A percentile compares a stretch with the other conserved stretches of the same genome.
These are phyloP conservation scores for Noctuana brunneofusca DNA, from an alignment of 2,888 invertebrate species.

Conservation along the genomic window DNA sequence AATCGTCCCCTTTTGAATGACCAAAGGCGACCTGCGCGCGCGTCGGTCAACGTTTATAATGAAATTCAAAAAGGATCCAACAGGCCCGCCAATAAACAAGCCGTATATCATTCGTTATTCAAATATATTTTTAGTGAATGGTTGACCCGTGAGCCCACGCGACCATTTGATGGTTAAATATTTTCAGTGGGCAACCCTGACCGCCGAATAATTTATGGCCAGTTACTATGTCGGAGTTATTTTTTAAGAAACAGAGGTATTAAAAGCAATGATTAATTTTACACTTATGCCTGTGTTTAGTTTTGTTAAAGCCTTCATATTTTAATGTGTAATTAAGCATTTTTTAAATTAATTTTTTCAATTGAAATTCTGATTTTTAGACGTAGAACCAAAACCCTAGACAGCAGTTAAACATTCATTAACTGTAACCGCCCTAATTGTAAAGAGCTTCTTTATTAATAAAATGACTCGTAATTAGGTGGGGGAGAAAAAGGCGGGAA, in stretches of 20 bases:
- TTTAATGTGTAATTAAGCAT: no score
- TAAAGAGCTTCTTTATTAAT: constrained; percentile 77
- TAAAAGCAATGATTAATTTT: no score
- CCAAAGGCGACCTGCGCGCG: constrained; percentile 72
- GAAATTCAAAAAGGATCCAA: constrained; percentile 74
- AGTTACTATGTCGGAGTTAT: constrained; percentile 38
- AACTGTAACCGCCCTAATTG: constrained; percentile 62
- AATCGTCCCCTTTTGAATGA: constrained; percentile 65
- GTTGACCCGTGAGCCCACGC: constrained; percentile 80
- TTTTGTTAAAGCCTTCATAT: no score
- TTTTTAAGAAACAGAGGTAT: constrained; percentile 2
- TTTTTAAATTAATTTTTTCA: no score
- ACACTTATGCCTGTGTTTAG: no score
- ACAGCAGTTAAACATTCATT: constrained; percentile 47
- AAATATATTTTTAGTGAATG: constrained; percentile 77
- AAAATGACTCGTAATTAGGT: constrained; percentile 77
- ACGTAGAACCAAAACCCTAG: neutral
- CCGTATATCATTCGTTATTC: constrained; percentile 82
- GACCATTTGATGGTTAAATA: constrained; percentile 79
- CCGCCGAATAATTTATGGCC: constrained; percentile 71
- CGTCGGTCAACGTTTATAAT: constrained; percentile 74
- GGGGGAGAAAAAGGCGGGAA: constrained; percentile 77
- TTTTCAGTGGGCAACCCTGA: constrained; percentile 74
- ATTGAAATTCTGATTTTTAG: no score
- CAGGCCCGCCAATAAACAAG: constrained; percentile 82